Evolutionary conservation across 1,140 invertebrate genomes (phyloP).

Genomic region (Papilio polytes): DNA sequence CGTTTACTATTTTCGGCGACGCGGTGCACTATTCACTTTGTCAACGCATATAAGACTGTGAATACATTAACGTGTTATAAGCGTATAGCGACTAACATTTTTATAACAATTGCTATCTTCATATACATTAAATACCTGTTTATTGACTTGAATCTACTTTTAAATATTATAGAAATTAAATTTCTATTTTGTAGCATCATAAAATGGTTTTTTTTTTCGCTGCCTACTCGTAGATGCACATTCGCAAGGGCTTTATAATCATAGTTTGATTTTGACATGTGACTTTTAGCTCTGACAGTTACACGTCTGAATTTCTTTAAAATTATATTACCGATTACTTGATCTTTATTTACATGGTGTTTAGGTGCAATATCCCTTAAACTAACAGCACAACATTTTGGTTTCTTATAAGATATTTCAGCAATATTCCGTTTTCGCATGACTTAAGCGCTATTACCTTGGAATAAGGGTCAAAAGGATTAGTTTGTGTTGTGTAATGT

Average conservation of each 20-base stretch:
- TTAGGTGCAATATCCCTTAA: constrained; percentile 47
- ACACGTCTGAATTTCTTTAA: constrained; percentile 50
- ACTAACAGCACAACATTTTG: constrained; percentile 21
- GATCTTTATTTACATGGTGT: constrained; percentile 33
- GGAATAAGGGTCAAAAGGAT: constrained; percentile 49
- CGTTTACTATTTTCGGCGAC: constrained; percentile 76
- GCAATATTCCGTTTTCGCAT: constrained; percentile 50
- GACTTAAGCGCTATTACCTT: constrained; percentile 42
- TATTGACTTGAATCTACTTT: too few relatives aligned
- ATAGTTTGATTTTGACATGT: constrained; percentile 62
- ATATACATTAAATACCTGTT: too few relatives aligned
- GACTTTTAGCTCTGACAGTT: constrained; percentile 67
- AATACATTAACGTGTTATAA: constrained; percentile 12
- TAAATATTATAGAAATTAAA: neutral
- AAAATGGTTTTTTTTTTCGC: constrained; percentile 46
- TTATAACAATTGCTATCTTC: neutral
- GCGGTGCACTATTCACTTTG: constrained; percentile 54
- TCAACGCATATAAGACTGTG: constrained; percentile 45
- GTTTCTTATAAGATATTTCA: constrained; percentile 44
- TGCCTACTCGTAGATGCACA: constrained; percentile 49
- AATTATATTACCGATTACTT: constrained; percentile 34
- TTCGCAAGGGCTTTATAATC: constrained; percentile 57
- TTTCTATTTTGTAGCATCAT: neutral
- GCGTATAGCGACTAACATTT: neutral
- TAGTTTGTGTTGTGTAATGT: constrained; percentile 31